Percentiles rank a stretch among this genome's conserved stretches.
Evolutionary conservation across 2,113 vertebrate genomes (phyloP).

Genomic region (Ptilorrhoa leucosticta): DNA sequence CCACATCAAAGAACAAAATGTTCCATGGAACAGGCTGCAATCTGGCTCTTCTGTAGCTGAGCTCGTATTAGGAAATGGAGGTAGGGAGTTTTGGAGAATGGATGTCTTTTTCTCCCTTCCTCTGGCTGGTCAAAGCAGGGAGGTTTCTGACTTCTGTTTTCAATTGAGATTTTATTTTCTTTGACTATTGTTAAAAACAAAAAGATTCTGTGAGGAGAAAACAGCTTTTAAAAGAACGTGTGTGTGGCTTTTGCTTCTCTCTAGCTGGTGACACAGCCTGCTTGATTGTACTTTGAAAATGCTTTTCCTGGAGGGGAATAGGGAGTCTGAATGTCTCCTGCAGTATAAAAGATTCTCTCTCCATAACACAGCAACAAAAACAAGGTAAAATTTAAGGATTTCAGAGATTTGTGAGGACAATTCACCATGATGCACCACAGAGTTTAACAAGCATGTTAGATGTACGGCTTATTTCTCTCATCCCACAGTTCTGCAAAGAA

Average conservation of each 20-base stretch:
- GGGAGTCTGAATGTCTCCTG: not conserved
- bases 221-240: not conserved
- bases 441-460: not conserved
- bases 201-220: not conserved
- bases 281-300: not conserved
- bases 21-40: not conserved
- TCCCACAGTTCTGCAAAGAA: not conserved
- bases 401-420: not conserved
- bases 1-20: not conserved
- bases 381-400: not conserved
- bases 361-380: not conserved
- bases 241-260: not conserved
- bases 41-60: not conserved
- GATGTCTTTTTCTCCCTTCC: not conserved
- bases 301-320: not conserved
- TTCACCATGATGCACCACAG: not conserved
- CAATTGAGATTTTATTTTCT: constrained; percentile 28
- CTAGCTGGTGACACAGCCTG: not conserved
- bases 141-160: constrained; percentile 26
- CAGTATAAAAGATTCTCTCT: not conserved
- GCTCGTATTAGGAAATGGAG: not conserved
- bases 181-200: constrained; percentile 37
- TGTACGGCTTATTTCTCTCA: not conserved
- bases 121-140: not conserved
- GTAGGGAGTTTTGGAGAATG: not conserved